phyloP scores from a whole-genome alignment of 2,113 vertebrate genomes.

The Dryoscopus gambensis region DNA sequence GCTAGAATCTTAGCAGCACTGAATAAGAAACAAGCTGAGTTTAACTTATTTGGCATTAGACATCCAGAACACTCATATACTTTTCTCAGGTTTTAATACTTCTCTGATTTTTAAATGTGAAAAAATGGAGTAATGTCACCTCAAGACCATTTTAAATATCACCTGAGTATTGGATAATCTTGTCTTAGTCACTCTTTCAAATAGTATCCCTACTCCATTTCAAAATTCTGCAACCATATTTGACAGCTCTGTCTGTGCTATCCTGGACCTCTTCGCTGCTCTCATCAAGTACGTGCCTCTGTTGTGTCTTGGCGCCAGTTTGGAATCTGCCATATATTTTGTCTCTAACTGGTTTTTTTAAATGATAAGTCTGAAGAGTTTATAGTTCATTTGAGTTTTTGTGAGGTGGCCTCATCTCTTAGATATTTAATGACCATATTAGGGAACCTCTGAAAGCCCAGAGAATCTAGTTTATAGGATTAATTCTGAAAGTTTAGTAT shows the following conservation, averaged over 20 bases:
- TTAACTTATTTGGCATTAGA: too few relatives aligned
- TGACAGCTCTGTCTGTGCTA: neutral
- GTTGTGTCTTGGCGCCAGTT: neutral
- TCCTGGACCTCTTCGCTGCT: neutral
- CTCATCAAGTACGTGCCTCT: neutral
- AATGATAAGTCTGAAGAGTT: neutral
- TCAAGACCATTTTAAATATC: neutral
- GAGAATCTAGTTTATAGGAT: neutral
- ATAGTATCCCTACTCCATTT: neutral
- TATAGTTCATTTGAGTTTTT: conserved; percentile 19
- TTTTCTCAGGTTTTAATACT: neutral
- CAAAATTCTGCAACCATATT: neutral
- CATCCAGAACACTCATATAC: too few relatives aligned
- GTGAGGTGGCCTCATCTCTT: conserved; percentile 40
- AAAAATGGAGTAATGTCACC: neutral
- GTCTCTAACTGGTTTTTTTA: neutral
- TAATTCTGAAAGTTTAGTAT: neutral
- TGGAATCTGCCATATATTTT: neutral
- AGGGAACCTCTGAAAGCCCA: conserved; percentile 37
- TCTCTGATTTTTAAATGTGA: neutral
- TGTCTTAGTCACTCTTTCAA: neutral
- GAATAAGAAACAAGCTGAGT: neutral
- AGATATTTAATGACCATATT: conserved; percentile 56
- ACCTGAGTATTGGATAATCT: neutral
- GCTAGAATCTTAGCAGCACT: neutral